Evolutionary conservation across 2,113 vertebrate species (phyloP).

Genomic region (Rhea americana): DNA sequence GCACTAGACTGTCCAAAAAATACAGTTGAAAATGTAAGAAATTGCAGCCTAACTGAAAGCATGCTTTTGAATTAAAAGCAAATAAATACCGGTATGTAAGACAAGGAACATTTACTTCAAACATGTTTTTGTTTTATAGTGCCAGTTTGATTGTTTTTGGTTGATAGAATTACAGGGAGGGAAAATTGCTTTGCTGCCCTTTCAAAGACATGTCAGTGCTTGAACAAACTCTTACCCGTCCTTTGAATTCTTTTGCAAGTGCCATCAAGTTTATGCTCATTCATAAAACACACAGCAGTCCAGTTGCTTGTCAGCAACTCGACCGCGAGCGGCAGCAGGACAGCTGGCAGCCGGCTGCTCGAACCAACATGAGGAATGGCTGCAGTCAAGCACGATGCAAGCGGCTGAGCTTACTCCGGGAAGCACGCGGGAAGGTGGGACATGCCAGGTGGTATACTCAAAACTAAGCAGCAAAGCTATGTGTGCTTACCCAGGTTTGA

Average conservation of each 20-base stretch:
- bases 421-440: background rate
- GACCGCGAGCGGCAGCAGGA: background rate
- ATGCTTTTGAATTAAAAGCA: background rate
- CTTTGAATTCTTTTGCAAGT: background rate
- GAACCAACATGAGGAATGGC: background rate
- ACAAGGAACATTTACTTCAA: background rate
- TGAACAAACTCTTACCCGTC: background rate
- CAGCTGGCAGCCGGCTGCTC: background rate
- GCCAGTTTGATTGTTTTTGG: background rate
- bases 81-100: background rate
- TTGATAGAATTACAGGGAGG: background rate
- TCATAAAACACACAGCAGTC: background rate
- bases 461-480: background rate
- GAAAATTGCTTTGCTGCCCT: background rate
- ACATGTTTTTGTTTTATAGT: background rate
- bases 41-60: background rate
- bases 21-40: background rate
- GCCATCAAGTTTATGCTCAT: background rate
- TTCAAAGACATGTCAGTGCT: background rate
- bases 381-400: background rate
- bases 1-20: background rate
- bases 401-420: background rate
- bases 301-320: background rate
- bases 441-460: background rate
- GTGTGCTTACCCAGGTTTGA: background rate